Evolutionary conservation across 1,140 invertebrate species (phyloP), one percentile per base, ranked within the genome.

Genomic region (Colletes gigas): DNA sequence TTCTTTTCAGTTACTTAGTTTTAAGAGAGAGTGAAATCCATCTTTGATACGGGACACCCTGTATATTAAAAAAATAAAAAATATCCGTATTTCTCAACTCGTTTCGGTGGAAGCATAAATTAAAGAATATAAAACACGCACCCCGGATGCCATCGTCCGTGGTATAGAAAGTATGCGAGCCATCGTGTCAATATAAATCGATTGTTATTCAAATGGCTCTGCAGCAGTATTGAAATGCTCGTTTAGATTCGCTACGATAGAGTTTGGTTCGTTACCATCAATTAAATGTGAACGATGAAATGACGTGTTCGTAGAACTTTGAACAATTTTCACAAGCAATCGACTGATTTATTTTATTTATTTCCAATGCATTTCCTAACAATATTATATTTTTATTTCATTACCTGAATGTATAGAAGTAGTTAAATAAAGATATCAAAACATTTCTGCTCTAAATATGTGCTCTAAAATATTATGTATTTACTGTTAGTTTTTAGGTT

Each of bases 181-280:
- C 52, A 8, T 30, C 15, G 67, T 67, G 7, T 71, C 57, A 21
- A 63, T 71, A 63, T 21, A 41, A 41, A 63, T 78, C 69, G 69
- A 79, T 79, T 65, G 70, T 78, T 65, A 55, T 55, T 78, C 77
- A 17, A 78, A 78, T 65, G 19, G 30, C 12, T 65, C 15, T 44
- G 76, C 59, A 30, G 21, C 50, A 50, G 50, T 65, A 65, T 69
- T 78, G 44, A 72, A 71, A 78, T 14, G 50, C 9, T 72, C 68
- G 67, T 71, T 78, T 62, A 15, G 57, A 72, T 63, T 54, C 57
- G 3, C 14, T 17, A 15, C 57, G n/a, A 50, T 71, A 41, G 54
- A 65, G 59, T 6, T 17, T n/a, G 47, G 66, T 71, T 71, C 67
- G 75, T 78, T 78, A 59, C 44, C 41, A 52, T 55, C 69, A 15